Conservation (phyloP, 92 coral and sea anemone species). For the Blastomussa wellsi region DNA sequence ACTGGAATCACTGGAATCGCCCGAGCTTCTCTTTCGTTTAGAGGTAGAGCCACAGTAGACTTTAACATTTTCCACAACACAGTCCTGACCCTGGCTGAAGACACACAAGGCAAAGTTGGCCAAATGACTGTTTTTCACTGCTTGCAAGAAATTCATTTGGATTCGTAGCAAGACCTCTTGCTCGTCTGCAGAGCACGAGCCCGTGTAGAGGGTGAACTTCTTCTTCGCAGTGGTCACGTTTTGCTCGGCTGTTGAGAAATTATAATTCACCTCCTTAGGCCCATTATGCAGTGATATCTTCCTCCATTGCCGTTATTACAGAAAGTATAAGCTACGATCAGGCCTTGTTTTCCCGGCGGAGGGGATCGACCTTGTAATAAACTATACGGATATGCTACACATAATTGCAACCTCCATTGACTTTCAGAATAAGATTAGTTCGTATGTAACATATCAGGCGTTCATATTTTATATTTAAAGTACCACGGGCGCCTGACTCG, state of each 20-base stretch:
- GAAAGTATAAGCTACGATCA: too few relatives aligned
- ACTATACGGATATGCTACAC: too few relatives aligned
- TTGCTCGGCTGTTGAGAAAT: slow-evolving; percentile 33
- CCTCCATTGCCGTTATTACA: too few relatives aligned
- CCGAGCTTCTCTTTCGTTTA: slow-evolving; percentile 32
- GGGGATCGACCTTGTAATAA: too few relatives aligned
- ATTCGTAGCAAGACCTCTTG: slow-evolving; percentile 69
- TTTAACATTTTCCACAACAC: slow-evolving; percentile 83
- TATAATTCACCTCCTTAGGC: too few relatives aligned
- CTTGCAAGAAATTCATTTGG: slow-evolving; percentile 70
- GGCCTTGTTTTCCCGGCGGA: too few relatives aligned
- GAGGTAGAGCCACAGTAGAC: slow-evolving; percentile 73
- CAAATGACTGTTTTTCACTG: slow-evolving; percentile 75
- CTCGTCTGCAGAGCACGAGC: slow-evolving; percentile 74
- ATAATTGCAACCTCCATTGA: too few relatives aligned
- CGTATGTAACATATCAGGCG: too few relatives aligned
- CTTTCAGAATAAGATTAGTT: too few relatives aligned
- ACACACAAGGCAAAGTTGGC: slow-evolving; percentile 71
- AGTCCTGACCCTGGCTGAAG: slow-evolving; percentile 71
- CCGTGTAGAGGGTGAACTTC: slow-evolving; percentile 89
- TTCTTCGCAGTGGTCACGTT: slow-evolving; percentile 75
- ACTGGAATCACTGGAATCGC: background rate
- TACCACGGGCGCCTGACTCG: too few relatives aligned
- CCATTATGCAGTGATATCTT: too few relatives aligned
- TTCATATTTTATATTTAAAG: too few relatives aligned